Evolutionary conservation across 2,113 vertebrate genomes (phyloP).

Genomic region (Isurus oxyrinchus): DNA sequence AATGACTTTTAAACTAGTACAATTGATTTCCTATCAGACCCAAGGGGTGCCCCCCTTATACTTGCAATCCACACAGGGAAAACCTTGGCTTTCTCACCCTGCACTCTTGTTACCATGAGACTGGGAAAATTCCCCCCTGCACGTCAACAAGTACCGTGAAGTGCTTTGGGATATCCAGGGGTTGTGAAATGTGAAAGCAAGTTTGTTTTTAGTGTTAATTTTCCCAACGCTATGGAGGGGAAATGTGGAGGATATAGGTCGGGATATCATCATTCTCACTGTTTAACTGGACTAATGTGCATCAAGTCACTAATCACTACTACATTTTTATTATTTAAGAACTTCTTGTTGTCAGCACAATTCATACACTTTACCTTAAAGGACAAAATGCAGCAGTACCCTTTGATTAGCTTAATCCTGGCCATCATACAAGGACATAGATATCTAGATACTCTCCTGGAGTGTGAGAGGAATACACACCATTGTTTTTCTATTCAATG

Average conservation of each 20-base stretch:
- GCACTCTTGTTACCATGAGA: too few relatives aligned
- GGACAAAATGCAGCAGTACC: background rate
- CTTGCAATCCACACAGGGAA: too few relatives aligned
- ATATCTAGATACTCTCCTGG: background rate
- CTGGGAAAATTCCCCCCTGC: background rate
- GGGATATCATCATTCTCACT: background rate
- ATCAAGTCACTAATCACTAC: background rate
- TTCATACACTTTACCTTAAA: background rate
- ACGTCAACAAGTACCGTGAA: background rate
- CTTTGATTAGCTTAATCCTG: background rate
- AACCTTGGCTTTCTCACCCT: too few relatives aligned
- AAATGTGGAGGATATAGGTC: background rate
- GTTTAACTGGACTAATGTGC: background rate
- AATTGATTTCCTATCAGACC: too few relatives aligned
- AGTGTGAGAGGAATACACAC: background rate
- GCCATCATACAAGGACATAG: background rate
- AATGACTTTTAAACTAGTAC: too few relatives aligned
- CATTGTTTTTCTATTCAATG: background rate
- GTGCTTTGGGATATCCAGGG: background rate
- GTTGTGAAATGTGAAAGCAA: background rate
- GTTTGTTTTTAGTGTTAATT: background rate
- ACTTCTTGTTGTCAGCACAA: background rate
- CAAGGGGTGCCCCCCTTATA: too few relatives aligned
- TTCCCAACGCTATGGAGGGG: background rate
- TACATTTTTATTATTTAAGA: background rate